Evolutionary conservation across 2,113 vertebrate species (phyloP), one percentile per base, ranked within the genome.

Genomic region (Percopsis transmontana): DNA sequence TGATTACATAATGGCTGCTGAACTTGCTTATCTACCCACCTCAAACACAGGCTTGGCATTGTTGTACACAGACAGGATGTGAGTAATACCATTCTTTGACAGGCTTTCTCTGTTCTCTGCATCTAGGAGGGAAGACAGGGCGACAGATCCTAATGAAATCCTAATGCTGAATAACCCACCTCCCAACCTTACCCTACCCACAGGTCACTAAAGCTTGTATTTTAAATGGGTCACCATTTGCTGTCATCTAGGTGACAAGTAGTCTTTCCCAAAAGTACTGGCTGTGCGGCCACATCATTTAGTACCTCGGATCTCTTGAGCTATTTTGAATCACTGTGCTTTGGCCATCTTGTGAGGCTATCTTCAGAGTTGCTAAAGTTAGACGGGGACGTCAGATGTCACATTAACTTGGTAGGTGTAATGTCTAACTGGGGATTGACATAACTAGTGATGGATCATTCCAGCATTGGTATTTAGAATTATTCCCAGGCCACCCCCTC

Each of bases 21-120:
- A 62, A 13, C 19, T 54, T 55, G 14, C 58, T 27, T 52, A 56
- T 58, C 44, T 44, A 76, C 88, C 66, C 62, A 95, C 95, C 91
- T 94, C 86, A 74, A 94, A 83, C 58, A 94, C 82, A 0, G 95
- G 94, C 41, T 91, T 90, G 44, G 95, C 94, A 1, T 90, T 85
- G 85, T 90, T 92, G 84, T 95, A 94, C 47, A 96, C 74, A 0
- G 95, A 95, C 48, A 96, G 81, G 82, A 97, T 94, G 84, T 95
- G 95, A 0, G 94, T 95, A 82, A 96, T 92, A 2, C 94, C 90
- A 2, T 93, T 91, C 71, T 84, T 88, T 18, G 75, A 87, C 65
- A 96, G 82, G 53, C 81, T 91, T n/a, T 92, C 89, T 33, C 58
- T 86, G 82, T 95, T 94, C 80, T 97, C 94, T 0, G 94, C 89